A percentile compares a stretch with the other conserved stretches of the same genome.
Evolutionary conservation across 2,113 vertebrate species (phyloP).

Genomic region (Epinephelus fuscoguttatus): DNA sequence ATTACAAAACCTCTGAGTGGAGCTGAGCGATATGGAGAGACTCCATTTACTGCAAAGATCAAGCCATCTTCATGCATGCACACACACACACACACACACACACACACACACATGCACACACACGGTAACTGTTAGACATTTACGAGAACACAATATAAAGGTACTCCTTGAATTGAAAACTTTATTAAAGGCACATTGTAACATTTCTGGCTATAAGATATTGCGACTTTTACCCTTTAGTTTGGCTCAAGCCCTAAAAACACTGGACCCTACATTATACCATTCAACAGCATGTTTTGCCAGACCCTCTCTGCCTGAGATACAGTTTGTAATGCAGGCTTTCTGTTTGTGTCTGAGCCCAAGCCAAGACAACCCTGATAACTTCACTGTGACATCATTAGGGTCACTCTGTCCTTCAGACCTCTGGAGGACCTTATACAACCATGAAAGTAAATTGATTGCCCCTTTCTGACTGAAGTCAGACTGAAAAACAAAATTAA

Average conservation of each 20-base stretch:
- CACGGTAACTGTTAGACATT: not conserved
- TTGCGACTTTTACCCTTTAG: not conserved
- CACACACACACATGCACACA: not conserved
- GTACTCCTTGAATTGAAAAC: not conserved
- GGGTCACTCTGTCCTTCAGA: not conserved
- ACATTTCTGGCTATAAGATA: not conserved
- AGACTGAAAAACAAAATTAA: not conserved
- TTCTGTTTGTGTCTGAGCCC: not conserved
- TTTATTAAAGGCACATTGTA: not conserved
- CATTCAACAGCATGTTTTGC: not conserved
- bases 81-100: too few relatives aligned
- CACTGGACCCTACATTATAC: not conserved
- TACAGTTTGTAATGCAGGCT: not conserved
- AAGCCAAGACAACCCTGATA: not conserved
- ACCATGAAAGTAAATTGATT: not conserved
- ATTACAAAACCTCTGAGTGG: conserved; percentile 92
- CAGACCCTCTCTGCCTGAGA: too few relatives aligned
- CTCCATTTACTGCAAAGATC: conserved; percentile 94
- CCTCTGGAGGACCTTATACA: not conserved
- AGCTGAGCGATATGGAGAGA: conserved; percentile 80
- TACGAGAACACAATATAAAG: not conserved
- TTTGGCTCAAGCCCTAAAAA: not conserved
- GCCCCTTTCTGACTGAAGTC: not conserved
- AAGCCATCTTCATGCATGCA: conserved; percentile 86
- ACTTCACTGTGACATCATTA: not conserved